Evolutionary conservation across 2,113 vertebrate genomes (phyloP), one percentile per base, ranked within the genome.

Genomic region (Blennius ocellaris): DNA sequence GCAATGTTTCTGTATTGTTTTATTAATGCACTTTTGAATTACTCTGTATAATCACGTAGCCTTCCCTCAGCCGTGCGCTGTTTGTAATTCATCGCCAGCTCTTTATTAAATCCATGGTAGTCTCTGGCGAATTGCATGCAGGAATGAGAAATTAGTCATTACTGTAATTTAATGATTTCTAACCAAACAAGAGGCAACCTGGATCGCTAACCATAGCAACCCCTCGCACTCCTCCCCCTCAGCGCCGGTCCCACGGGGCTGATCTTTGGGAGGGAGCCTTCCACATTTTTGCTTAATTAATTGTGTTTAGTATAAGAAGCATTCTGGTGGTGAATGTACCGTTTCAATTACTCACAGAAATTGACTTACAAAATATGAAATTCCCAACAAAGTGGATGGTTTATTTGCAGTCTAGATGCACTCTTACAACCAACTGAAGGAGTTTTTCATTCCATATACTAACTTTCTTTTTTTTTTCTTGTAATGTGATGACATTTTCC

Each of bases 101-200:
- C 89, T 93, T 92, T 94, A 95, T 94, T 95, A 94, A 94, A 93
- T 92, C 88, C 84, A 69, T 56, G 81, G 80, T 84, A 85, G 93
- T 93, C 93, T 91, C 92, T 21, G 78, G 90, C 63, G 93, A 73
- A 87, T 90, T 91, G 88, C 83, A 67, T 51, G 75, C 87, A 81
- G 83, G 90, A 93, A 94, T 93, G 88, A 92, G 87, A 93, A 94
- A 94, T 94, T 92, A 94, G 92, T 94, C 89, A 93, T 95, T 93
- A 93, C 91, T 90, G 90, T 94, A 93, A 93, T 94, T 93, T 93
- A 94, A 93, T 93, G 91, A 94, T 92, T 93, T 93, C 90, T 82
- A 91, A 92, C 92, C 81, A 93, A 94, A 92, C 89, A 93, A 89
- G 88, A 91, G 87, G 83, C 84, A 85, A 89, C 84, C 84, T 89